These are phyloP conservation scores for Blastobasis lacticolella DNA, from an alignment of 2,888 invertebrate species.

Conservation along the genomic window DNA sequence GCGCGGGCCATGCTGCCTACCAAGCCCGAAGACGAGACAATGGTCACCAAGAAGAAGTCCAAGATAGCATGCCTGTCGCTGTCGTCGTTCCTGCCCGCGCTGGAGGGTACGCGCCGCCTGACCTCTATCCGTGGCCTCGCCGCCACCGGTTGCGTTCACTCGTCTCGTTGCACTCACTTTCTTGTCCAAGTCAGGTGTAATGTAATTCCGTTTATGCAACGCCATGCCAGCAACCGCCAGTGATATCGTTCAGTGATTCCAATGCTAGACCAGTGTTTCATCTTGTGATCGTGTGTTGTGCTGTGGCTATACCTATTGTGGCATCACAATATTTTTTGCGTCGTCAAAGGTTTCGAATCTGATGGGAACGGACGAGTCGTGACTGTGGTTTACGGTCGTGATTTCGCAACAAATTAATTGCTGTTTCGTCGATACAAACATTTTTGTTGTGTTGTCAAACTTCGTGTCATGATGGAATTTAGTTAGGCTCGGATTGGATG, in stretches of 20 bases:
- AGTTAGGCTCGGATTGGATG: too few species aligned
- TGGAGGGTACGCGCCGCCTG: constrained; percentile 63
- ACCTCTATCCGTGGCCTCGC: constrained; percentile 63
- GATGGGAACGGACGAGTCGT: not conserved
- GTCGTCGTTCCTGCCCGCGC: constrained; percentile 61
- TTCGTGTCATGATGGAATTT: too few species aligned
- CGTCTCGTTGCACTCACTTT: constrained; percentile 65
- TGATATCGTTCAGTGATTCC: constrained; percentile 39
- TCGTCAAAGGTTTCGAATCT: not conserved
- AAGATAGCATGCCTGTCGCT: constrained; percentile 69
- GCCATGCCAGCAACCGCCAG: constrained; percentile 28
- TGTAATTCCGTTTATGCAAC: constrained; percentile 52
- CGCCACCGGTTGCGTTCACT: constrained; percentile 62
- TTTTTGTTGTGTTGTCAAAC: too few species aligned
- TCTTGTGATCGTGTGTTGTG: constrained; percentile 7
- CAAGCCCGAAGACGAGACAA: constrained; percentile 57
- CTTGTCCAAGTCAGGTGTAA: constrained; percentile 67
- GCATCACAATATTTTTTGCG: constrained; percentile 6
- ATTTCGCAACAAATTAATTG: not conserved
- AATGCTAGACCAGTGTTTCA: constrained; percentile 13
- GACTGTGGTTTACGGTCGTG: not conserved
- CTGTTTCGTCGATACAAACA: too few species aligned
- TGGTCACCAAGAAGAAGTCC: constrained; percentile 68
- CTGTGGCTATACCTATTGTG: constrained; percentile 3
- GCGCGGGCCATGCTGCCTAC: constrained; percentile 63